These are phyloP conservation scores for human (Homo sapiens) DNA, from an alignment of 2,113 vertebrate species.

Conservation along the genomic window DNA sequence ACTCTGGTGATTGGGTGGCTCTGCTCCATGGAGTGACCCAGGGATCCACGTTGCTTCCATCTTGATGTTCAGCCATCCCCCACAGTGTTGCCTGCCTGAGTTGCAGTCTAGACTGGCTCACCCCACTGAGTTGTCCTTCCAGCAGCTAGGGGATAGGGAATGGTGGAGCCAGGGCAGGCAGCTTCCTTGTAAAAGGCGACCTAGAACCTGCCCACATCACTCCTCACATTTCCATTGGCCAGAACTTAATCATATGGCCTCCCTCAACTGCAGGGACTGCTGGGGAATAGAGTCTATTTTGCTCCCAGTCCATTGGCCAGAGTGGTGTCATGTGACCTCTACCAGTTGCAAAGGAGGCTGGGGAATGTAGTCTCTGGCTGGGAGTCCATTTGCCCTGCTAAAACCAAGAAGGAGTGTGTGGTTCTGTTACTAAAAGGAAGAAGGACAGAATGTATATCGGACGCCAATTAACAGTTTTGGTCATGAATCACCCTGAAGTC, in stretches of 20 bases:
- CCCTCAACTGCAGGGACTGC: not conserved
- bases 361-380: not conserved
- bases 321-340: too few species aligned
- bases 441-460: not conserved
- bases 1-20: too few species aligned
- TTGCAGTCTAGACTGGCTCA: not conserved
- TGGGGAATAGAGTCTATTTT: not conserved
- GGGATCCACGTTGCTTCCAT: not conserved
- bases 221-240: not conserved
- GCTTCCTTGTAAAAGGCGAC: not conserved
- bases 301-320: not conserved
- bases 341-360: not conserved
- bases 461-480: not conserved
- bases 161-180: not conserved
- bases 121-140: not conserved
- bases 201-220: not conserved
- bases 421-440: not conserved
- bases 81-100: too few species aligned
- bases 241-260: not conserved
- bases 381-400: too few species aligned
- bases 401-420: not conserved
- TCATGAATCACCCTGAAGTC: not conserved
- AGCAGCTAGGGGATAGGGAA: not conserved
- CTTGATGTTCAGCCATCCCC: not conserved
- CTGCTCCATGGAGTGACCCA: not conserved